These are phyloP conservation scores for Coturnix japonica DNA, from an alignment of 2,113 vertebrate species.

Conservation along the genomic window DNA sequence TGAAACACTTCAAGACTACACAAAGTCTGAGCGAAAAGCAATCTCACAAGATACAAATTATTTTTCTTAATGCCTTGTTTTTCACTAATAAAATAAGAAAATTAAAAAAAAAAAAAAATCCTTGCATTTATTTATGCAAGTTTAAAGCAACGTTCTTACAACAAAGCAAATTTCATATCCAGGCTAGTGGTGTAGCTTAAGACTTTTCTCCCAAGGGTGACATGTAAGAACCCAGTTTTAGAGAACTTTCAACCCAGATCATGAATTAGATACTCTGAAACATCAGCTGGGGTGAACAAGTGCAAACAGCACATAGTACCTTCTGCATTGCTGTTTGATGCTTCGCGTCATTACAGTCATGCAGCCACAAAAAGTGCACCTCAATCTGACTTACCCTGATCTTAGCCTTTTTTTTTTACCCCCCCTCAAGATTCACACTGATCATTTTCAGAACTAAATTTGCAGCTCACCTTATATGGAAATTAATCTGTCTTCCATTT, in stretches of 20 bases:
- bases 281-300: not conserved
- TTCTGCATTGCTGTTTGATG: not conserved
- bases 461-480: slow-evolving; percentile 37
- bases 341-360: not conserved
- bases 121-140: not conserved
- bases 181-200: not conserved
- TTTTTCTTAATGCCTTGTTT: not conserved
- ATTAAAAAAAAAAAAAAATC: not conserved
- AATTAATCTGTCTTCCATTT: slow-evolving; percentile 3
- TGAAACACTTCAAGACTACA: not conserved
- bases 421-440: not conserved
- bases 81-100: not conserved
- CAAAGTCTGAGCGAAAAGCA: not conserved
- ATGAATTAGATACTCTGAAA: not conserved
- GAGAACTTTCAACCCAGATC: not conserved
- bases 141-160: not conserved
- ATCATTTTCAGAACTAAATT: slow-evolving; percentile 37
- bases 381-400: not conserved
- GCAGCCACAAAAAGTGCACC: not conserved
- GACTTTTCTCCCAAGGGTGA: not conserved
- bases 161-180: not conserved
- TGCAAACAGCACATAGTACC: not conserved
- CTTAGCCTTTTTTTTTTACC: not conserved
- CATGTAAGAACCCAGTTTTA: not conserved
- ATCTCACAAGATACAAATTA: not conserved